Conservation (phyloP, 2,113 vertebrate species). For the Cyprinodon variegatus region DNA sequence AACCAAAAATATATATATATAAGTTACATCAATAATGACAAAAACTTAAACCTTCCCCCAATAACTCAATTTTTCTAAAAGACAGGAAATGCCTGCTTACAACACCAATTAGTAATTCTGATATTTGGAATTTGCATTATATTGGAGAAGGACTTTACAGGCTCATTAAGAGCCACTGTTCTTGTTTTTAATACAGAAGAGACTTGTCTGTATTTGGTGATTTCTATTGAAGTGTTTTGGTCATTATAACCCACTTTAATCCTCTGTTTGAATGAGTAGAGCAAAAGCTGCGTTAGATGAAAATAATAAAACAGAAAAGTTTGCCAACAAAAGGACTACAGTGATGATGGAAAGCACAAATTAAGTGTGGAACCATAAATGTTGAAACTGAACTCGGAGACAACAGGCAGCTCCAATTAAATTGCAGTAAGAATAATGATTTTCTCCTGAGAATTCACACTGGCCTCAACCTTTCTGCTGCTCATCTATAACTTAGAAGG, state of each 20-base stretch:
- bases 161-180: conserved; percentile 50
- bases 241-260: conserved; percentile 23
- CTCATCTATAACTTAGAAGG: conserved; percentile 67
- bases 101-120: too few relatives aligned
- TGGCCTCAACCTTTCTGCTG: conserved; percentile 63
- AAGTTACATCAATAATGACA: too few relatives aligned
- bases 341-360: conserved; percentile 11
- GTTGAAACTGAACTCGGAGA: conserved; percentile 41
- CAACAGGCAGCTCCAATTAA: conserved; percentile 64
- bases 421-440: conserved; percentile 34
- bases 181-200: conserved; percentile 37
- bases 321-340: neutral
- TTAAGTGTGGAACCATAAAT: conserved; percentile 8
- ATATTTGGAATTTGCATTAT: neutral
- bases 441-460: conserved; percentile 44
- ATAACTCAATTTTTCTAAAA: too few relatives aligned
- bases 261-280: conserved; percentile 4
- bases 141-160: conserved; percentile 26
- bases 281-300: neutral
- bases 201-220: neutral
- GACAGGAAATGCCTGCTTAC: too few relatives aligned
- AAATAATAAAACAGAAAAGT: conserved; percentile 6
- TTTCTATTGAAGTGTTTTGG: neutral
- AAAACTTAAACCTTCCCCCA: too few relatives aligned
- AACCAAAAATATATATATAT: too few relatives aligned